Evolutionary conservation across 2,888 invertebrate genomes (phyloP).

Genomic region (Adelognathus sp.): DNA sequence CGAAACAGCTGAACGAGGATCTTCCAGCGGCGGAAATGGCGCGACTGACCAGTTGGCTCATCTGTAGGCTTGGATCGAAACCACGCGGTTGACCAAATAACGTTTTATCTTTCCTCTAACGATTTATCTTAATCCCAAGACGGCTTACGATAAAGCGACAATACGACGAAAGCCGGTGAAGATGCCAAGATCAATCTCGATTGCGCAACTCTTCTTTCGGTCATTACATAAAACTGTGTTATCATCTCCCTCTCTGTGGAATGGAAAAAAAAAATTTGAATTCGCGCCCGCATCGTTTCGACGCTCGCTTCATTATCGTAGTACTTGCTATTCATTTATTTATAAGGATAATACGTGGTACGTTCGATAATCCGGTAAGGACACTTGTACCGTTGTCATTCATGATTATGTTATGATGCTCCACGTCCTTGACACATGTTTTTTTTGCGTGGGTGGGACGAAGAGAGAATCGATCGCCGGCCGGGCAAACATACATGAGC

Average conservation of each 20-base stretch:
- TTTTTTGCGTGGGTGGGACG: neutral
- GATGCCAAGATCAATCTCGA: conserved; percentile 11
- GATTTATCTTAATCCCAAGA: conserved; percentile 2
- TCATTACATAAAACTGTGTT: conserved; percentile 52
- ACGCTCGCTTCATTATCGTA: neutral
- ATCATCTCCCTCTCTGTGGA: neutral
- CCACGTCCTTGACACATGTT: conserved; percentile 6
- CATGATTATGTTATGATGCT: conserved; percentile 19
- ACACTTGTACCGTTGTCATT: conserved; percentile 7
- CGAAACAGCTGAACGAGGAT: conserved; percentile 65
- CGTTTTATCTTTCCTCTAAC: conserved; percentile 7
- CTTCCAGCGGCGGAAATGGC: conserved; percentile 66
- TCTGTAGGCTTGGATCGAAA: conserved; percentile 61
- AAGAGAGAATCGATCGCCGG: neutral
- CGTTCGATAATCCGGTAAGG: neutral
- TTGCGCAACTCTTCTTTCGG: conserved; percentile 57
- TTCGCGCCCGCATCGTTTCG: neutral
- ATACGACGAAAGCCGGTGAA: conserved; percentile 26
- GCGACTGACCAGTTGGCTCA: conserved; percentile 71
- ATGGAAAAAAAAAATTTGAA: neutral
- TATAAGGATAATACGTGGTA: neutral
- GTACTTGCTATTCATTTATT: conserved; percentile 8
- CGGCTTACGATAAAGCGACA: neutral
- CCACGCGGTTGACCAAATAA: conserved; percentile 51
- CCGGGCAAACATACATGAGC: neutral